These are phyloP conservation scores for Panonychus citri DNA, from an alignment of 1,140 invertebrate genomes.

Conservation along the genomic window DNA sequence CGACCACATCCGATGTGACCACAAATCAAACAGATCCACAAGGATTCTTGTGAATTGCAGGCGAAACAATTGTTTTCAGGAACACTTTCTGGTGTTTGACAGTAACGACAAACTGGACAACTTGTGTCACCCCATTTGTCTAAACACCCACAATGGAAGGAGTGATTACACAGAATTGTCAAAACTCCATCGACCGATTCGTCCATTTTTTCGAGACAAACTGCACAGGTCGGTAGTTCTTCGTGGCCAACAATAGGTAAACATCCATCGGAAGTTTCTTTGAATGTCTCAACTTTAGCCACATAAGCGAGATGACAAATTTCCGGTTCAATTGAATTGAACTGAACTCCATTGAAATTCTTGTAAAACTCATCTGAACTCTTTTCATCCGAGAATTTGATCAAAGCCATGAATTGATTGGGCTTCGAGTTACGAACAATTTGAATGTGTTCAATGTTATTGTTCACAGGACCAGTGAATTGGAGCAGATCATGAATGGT, in stretches of 20 bases:
- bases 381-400: slow-evolving; percentile 27
- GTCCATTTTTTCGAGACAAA: slow-evolving; percentile 80
- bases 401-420: slow-evolving; percentile 80
- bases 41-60: slow-evolving; percentile 33
- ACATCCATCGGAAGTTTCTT: slow-evolving; percentile 32
- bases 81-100: slow-evolving; percentile 72
- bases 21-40: slow-evolving; percentile 98
- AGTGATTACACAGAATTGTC: slow-evolving; percentile 94
- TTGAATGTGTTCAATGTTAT: slow-evolving; percentile 66
- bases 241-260: slow-evolving; percentile 41
- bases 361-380: slow-evolving; percentile 74
- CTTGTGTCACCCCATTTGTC: slow-evolving; percentile 54
- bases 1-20: slow-evolving; percentile 90
- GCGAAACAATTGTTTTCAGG: slow-evolving; percentile 59
- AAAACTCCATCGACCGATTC: slow-evolving; percentile 90
- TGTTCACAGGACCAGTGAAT: slow-evolving; percentile 77
- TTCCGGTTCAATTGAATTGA: slow-evolving; percentile 75
- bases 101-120: slow-evolving; percentile 47
- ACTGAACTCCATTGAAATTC: slow-evolving; percentile 70
- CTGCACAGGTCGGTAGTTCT: slow-evolving; percentile 90
- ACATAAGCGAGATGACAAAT: slow-evolving; percentile 88
- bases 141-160: slow-evolving; percentile 83
- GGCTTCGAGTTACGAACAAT: slow-evolving; percentile 59
- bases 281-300: slow-evolving; percentile 56
- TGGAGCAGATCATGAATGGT: slow-evolving; percentile 77